Evolutionary conservation across 2,797 vertebrate species (phyloP).

Genomic region (Decapterus maruadsi): DNA sequence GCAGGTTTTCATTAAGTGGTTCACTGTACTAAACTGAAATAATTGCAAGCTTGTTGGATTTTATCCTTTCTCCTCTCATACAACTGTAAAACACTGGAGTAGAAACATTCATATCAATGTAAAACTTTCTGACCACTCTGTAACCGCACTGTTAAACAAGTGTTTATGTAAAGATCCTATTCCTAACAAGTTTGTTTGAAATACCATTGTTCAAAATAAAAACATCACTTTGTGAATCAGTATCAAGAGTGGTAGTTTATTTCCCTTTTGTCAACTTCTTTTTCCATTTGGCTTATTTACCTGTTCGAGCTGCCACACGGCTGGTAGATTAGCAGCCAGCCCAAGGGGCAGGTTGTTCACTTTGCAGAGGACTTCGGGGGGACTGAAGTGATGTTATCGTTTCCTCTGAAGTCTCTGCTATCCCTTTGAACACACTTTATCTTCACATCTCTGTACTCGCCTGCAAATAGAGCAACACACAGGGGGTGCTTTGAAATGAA

Average conservation of each 20-base stretch:
- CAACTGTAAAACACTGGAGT: neutral
- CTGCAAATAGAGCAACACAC: slow-evolving; percentile 68
- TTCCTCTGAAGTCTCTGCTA: slow-evolving; percentile 70
- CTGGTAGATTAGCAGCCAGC: slow-evolving; percentile 52
- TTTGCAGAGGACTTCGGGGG: slow-evolving; percentile 61
- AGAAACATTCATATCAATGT: neutral
- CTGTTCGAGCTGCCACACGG: slow-evolving; percentile 48
- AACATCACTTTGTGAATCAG: neutral
- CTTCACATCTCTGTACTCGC: slow-evolving; percentile 65
- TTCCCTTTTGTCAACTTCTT: slow-evolving; percentile 2
- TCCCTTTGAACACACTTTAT: slow-evolving; percentile 79
- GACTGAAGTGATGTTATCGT: slow-evolving; percentile 68
- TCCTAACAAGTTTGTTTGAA: slow-evolving; percentile 5
- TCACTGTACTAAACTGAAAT: slow-evolving; percentile 23
- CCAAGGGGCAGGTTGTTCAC: slow-evolving; percentile 57
- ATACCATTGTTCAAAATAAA: slow-evolving; percentile 3
- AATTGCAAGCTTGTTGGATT: slow-evolving; percentile 9
- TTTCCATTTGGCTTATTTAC: slow-evolving; percentile 60
- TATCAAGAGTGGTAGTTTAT: slow-evolving; percentile 35
- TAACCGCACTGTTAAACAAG: neutral
- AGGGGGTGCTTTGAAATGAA: slow-evolving; percentile 69
- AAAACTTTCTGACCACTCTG: slow-evolving; percentile 1
- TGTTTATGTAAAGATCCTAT: slow-evolving; percentile 4
- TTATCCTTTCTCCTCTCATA: neutral
- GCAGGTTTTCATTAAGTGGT: slow-evolving; percentile 41